Percentiles rank a stretch among this genome's conserved stretches.
Conservation (phyloP, 2,113 vertebrate genomes). For the Sturnira hondurensis region DNA sequence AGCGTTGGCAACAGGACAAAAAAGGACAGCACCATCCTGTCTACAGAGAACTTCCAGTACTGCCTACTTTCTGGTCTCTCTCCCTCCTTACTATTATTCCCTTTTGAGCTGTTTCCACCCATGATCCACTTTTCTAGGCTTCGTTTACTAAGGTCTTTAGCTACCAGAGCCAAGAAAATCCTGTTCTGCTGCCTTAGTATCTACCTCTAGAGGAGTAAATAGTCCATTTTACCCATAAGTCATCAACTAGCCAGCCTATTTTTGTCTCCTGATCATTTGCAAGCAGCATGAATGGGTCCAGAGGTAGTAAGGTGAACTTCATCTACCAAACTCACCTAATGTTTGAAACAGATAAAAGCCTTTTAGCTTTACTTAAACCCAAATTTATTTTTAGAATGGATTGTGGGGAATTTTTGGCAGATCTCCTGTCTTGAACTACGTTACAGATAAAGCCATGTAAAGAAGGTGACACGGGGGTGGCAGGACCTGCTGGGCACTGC, state of each 20-base stretch:
- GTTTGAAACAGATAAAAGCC: background rate
- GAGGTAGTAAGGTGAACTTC: background rate
- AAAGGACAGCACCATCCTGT: background rate
- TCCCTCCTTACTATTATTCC: background rate
- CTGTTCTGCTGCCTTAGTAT: background rate
- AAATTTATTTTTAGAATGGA: conserved; percentile 15
- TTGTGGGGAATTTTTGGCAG: background rate
- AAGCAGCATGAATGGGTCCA: background rate
- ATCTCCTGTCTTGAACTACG: background rate
- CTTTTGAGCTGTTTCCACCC: background rate
- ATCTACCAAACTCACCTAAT: background rate
- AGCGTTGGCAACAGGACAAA: background rate
- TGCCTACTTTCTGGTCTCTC: background rate
- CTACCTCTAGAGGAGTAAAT: conserved; percentile 2
- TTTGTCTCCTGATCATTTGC: conserved; percentile 18
- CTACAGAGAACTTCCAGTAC: background rate
- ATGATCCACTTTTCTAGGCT: background rate
- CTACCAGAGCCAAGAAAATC: conserved; percentile 20
- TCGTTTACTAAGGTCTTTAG: conserved; percentile 17
- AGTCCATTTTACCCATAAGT: background rate
- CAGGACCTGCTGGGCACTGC: background rate
- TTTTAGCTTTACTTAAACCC: background rate
- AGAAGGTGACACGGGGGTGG: background rate
- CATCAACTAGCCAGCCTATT: background rate
- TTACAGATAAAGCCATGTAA: background rate